Evolutionary conservation across 2,888 invertebrate genomes (phyloP).

Genomic region (Erebia aethiops): DNA sequence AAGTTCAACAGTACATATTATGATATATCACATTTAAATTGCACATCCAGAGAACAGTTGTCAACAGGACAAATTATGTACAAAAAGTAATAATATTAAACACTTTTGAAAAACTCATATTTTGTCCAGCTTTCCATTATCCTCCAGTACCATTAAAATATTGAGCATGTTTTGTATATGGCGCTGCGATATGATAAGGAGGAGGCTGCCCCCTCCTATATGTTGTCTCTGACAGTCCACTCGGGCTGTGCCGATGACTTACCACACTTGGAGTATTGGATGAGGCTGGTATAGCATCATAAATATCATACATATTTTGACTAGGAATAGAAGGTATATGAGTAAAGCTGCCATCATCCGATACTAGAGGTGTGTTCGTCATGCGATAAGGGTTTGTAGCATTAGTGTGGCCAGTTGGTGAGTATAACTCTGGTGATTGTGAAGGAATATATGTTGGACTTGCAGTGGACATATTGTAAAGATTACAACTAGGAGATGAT

Average conservation of each 20-base stretch:
- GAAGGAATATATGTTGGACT: slow-evolving; percentile 76
- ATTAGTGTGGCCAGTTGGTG: slow-evolving; percentile 78
- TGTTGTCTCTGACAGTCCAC: slow-evolving; percentile 64
- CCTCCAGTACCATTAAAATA: slow-evolving; percentile 83
- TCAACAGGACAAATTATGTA: slow-evolving; percentile 52
- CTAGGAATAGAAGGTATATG: slow-evolving; percentile 73
- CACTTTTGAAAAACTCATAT: slow-evolving; percentile 37
- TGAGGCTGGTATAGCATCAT: slow-evolving; percentile 71
- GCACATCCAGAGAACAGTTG: slow-evolving; percentile 70
- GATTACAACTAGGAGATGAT: slow-evolving; percentile 65
- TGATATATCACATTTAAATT: slow-evolving; percentile 76
- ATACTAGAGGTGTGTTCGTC: slow-evolving; percentile 77
- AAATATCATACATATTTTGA: slow-evolving; percentile 78
- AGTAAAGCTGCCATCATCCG: slow-evolving; percentile 77
- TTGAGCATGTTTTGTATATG: slow-evolving; percentile 90
- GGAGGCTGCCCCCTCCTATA: slow-evolving; percentile 85
- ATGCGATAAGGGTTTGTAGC: slow-evolving; percentile 77
- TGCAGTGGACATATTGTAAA: slow-evolving; percentile 64
- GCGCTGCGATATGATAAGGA: slow-evolving; percentile 92
- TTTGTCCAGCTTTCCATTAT: slow-evolving; percentile 61
- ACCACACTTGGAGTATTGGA: slow-evolving; percentile 70
- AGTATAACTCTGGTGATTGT: slow-evolving; percentile 76
- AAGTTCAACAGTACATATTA: slow-evolving; percentile 54
- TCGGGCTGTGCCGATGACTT: slow-evolving; percentile 71
- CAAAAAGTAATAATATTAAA: slow-evolving; percentile 51